Conservation (phyloP, 2,113 vertebrate genomes). For the Psilopsiagon aymara region DNA sequence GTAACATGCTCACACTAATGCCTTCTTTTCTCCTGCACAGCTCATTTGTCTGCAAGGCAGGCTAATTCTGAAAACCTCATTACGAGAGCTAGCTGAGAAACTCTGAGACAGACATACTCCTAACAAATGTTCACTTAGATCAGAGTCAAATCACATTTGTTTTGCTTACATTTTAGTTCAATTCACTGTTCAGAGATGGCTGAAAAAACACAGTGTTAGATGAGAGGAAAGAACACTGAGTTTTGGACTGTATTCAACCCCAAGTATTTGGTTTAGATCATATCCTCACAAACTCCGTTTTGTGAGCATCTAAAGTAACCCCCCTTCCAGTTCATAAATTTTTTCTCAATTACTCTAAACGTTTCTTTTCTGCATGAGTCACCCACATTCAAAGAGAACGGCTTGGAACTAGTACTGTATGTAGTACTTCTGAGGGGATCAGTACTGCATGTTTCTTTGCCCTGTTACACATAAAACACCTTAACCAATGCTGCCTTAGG, state of each 20-base stretch:
- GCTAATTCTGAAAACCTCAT: not conserved
- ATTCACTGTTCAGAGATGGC: not conserved
- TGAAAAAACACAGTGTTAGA: not conserved
- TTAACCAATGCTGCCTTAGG: not conserved
- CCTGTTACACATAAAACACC: not conserved
- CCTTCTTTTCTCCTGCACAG: not conserved
- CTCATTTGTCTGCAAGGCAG: not conserved
- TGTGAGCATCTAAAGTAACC: not conserved
- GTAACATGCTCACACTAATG: not conserved
- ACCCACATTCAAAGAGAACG: not conserved
- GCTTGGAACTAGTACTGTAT: not conserved
- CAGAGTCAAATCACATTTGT: not conserved
- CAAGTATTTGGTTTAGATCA: not conserved
- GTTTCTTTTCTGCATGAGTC: rapidly evolving
- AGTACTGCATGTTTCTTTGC: not conserved
- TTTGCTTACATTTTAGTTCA: not conserved
- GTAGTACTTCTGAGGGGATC: not conserved
- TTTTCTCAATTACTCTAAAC: not conserved
- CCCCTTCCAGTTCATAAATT: not conserved
- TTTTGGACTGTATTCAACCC: not conserved
- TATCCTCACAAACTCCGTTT: not conserved
- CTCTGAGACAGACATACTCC: not conserved
- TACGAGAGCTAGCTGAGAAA: not conserved
- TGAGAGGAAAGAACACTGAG: not conserved
- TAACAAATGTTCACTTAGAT: not conserved